These are phyloP conservation scores for Dipodomys stephensi DNA, from an alignment of 2,113 vertebrate genomes.

Conservation along the genomic window DNA sequence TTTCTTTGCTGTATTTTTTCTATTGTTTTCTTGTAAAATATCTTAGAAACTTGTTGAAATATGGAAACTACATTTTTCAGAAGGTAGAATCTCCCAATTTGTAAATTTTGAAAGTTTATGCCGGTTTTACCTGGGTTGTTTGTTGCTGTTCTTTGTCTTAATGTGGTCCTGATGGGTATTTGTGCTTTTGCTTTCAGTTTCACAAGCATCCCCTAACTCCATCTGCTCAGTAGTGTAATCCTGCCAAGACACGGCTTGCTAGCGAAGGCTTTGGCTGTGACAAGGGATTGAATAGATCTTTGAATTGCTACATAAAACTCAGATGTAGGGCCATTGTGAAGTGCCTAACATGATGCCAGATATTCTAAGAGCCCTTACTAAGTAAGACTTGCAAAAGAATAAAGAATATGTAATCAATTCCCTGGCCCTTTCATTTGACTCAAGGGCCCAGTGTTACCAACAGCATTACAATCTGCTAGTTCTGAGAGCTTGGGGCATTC, in stretches of 20 bases:
- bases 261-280: conserved; percentile 49
- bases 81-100: neutral
- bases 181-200: conserved; percentile 30
- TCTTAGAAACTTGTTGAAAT: conserved; percentile 4
- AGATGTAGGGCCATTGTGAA: conserved; percentile 9
- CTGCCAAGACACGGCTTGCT: conserved; percentile 19
- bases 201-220: conserved; percentile 52
- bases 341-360: conserved; percentile 53
- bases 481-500: conserved; percentile 33
- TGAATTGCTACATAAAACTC: conserved; percentile 55
- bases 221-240: conserved; percentile 47
- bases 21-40: neutral
- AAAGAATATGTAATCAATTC: conserved; percentile 58
- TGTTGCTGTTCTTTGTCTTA: neutral
- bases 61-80: neutral
- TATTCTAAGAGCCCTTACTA: conserved; percentile 48
- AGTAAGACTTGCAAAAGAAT: conserved; percentile 41
- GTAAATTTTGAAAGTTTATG: neutral
- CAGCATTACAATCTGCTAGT: conserved; percentile 11
- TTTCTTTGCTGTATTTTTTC: conserved; percentile 11
- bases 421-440: conserved; percentile 58
- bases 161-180: neutral
- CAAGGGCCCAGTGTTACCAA: conserved; percentile 4
- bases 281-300: conserved; percentile 63
- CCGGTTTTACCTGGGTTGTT: neutral